Percentiles rank a stretch among this genome's conserved stretches.
phyloP scores from a whole-genome alignment of 2,888 invertebrate genomes.

The Pterostichus niger region DNA sequence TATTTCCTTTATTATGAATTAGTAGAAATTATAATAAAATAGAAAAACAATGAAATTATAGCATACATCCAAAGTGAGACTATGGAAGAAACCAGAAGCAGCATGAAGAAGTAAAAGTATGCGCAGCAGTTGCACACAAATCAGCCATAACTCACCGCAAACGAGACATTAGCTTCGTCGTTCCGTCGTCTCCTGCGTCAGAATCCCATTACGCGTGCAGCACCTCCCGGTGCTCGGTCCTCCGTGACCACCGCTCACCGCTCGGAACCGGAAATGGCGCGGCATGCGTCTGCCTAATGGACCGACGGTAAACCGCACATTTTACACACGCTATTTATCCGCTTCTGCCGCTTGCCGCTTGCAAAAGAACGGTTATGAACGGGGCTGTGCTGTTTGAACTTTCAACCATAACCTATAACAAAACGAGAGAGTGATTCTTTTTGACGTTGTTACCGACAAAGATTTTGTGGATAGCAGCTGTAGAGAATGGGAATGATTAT shows the following conservation, averaged over 20 bases:
- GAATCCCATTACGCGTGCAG: constrained; percentile 29
- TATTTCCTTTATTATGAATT: no score
- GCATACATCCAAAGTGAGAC: no score
- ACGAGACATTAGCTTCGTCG: constrained; percentile 31
- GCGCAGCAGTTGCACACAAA: constrained; percentile 1
- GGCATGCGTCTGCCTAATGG: constrained; percentile 63
- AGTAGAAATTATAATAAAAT: no score
- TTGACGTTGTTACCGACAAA: background rate
- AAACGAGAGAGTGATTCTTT: constrained; percentile 24
- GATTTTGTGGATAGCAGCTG: background rate
- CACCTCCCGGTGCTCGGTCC: background rate
- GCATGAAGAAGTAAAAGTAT: constrained; percentile 7
- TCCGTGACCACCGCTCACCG: background rate
- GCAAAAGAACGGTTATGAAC: background rate
- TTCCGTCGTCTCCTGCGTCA: background rate
- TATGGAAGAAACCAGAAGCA: background rate
- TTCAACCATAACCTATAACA: background rate
- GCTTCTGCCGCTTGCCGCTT: background rate
- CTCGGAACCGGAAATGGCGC: constrained; percentile 62
- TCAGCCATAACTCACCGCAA: constrained; percentile 45
- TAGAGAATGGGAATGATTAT: no score
- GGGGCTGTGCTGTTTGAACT: background rate
- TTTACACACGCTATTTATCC: constrained; percentile 67
- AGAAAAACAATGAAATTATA: no score
- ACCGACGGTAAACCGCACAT: constrained; percentile 63